Conservation (phyloP, 2,888 invertebrate genomes). For the Leptopilina drosophilae region DNA sequence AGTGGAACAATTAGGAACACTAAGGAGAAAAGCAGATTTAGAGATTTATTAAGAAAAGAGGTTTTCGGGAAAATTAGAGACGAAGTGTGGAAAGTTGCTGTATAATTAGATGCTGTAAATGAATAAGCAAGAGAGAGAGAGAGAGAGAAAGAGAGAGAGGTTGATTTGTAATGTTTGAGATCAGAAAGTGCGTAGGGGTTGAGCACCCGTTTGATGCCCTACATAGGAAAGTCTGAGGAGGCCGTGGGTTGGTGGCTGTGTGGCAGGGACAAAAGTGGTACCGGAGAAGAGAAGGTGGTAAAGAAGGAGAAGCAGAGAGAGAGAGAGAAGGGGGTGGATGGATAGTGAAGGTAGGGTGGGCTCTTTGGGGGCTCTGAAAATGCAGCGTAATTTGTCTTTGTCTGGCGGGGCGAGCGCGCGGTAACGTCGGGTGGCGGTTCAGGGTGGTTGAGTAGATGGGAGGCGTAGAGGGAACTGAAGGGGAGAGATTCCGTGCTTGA, state of each 20-base stretch:
- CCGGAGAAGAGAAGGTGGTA: slow-evolving; percentile 55
- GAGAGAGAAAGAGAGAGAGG: too few relatives aligned
- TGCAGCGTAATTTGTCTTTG: slow-evolving; percentile 77
- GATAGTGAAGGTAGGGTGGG: slow-evolving; percentile 59
- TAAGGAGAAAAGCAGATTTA: slow-evolving; percentile 40
- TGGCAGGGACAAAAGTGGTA: slow-evolving; percentile 62
- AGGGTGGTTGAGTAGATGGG: slow-evolving; percentile 54
- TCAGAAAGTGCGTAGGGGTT: slow-evolving; percentile 69
- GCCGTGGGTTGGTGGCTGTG: slow-evolving; percentile 57
- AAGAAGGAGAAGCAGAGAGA: slow-evolving; percentile 48
- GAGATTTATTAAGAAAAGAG: slow-evolving; percentile 25
- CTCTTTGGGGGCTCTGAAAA: slow-evolving; percentile 76
- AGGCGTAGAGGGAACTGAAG: slow-evolving; percentile 52
- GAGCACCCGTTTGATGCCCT: slow-evolving; percentile 72
- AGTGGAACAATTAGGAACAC: not conserved
- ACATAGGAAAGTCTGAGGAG: slow-evolving; percentile 66
- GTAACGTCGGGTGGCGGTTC: slow-evolving; percentile 62
- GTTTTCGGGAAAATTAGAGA: too few relatives aligned
- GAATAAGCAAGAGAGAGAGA: too few relatives aligned
- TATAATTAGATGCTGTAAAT: too few relatives aligned
- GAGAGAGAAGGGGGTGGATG: slow-evolving; percentile 46
- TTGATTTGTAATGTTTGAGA: slow-evolving; percentile 22
- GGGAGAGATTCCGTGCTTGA: slow-evolving; percentile 76
- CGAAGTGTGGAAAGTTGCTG: too few relatives aligned
- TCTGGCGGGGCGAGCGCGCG: slow-evolving; percentile 73